Base-by-base conservation (phyloP, 2,113 vertebrate species). In the Ictalurus furcatus region DNA sequence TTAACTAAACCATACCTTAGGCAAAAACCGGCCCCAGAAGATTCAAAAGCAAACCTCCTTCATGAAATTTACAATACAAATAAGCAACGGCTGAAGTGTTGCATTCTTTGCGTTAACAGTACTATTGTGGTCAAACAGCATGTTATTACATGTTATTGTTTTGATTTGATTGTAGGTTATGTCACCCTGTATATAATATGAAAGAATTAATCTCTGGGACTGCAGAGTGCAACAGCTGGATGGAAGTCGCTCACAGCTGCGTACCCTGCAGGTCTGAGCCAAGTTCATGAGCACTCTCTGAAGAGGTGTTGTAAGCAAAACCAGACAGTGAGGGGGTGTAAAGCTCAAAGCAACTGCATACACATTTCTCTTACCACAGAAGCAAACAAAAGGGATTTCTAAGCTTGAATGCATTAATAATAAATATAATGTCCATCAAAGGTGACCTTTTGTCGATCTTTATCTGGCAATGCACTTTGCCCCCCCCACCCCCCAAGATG, bases 341-440 rank as follows among this genome's bases (percentile, higher is more conserved):
- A 73, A 71, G 82, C 56, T 76, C 69, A 84, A 76, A 88, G 81
- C 58, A 84, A 76, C 37, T 84, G 69, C 67, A 76, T 58, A 54
- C 87, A 76, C 67, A 84, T 85, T 85, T 85, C n/a, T 78, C n/a
- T 88, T 63, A 85, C n/a, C 85, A 52, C 71, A 79, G 88, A 30
- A 34, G 58, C 74, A 30, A 78, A 84, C 58, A 37, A 88, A 85
- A 88, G 34, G 37, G 71, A 65, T 88, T 71, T 73, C 30, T 87
- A 52, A 61, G 44, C 71, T 79, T 88, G 37, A 88, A 63, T 83
- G 73, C 44, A 73, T 25, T 37, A 14, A 65, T 34, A 48, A 85
- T 37, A 65, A 80, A 85, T 56, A 69, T 58, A 67, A 34, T 78
- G 40, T 85, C 73, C 8, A 78, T 87, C 67, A 85, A 85, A 85